Evolutionary conservation across 2,888 invertebrate genomes (phyloP).

Genomic region (Dexiosoma caninum): DNA sequence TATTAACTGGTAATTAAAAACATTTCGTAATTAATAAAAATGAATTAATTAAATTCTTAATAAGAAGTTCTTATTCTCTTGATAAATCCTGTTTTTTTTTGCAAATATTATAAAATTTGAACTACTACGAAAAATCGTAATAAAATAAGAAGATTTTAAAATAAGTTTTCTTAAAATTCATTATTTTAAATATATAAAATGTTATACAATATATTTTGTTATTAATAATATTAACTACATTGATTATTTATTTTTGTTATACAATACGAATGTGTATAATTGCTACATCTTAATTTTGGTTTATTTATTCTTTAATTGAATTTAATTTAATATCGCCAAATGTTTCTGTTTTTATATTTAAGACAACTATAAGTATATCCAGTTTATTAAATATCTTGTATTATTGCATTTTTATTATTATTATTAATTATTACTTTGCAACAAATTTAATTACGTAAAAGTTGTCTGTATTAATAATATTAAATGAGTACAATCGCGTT

Average conservation of each 20-base stretch:
- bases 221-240: conserved; percentile 57
- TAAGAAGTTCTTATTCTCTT: neutral
- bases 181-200: conserved; percentile 42
- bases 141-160: conserved; percentile 17
- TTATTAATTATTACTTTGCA: neutral
- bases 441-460: conserved; percentile 5
- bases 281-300: neutral
- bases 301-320: conserved; percentile 17
- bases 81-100: neutral
- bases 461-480: neutral
- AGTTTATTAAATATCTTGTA: neutral
- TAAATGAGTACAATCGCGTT: neutral
- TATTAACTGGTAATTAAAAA: too few relatives aligned
- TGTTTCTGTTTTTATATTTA: conserved; percentile 17
- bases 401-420: too few relatives aligned
- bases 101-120: conserved; percentile 5
- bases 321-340: conserved; percentile 16
- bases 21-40: too few relatives aligned
- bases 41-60: neutral
- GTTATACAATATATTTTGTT: conserved; percentile 54
- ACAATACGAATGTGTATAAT: neutral
- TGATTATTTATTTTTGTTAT: conserved; percentile 19
- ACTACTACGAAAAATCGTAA: conserved; percentile 9
- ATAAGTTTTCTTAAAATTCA: conserved; percentile 37
- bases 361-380: neutral